Conservation (phyloP, 37 sponge, comb jelly and placozoan species). For the Theonella swinhoei region DNA sequence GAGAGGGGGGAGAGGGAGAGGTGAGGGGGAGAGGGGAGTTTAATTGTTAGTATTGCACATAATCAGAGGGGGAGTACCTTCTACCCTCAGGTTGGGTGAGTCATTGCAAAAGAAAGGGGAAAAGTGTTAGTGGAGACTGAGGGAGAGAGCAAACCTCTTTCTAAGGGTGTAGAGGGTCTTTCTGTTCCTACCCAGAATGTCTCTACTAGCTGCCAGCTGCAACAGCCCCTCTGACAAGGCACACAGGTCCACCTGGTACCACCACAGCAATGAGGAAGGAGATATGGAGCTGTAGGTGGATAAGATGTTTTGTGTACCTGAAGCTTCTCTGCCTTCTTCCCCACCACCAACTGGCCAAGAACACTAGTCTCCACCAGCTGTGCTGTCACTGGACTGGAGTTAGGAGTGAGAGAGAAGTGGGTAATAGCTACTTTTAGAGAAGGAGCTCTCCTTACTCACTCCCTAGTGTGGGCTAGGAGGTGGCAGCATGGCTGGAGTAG, state of each 20-base stretch:
- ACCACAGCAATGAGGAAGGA: no score
- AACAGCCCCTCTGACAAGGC: conserved; percentile 16
- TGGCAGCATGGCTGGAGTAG: background rate
- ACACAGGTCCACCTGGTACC: conserved; percentile 7
- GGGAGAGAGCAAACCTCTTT: no score
- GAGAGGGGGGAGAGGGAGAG: background rate
- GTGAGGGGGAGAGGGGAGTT: conserved; percentile 6
- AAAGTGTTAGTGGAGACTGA: no score
- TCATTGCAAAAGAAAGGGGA: no score
- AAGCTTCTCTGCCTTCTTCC: background rate
- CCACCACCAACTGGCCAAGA: background rate
- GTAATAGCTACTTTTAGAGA: no score
- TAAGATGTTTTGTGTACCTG: no score
- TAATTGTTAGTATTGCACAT: no score
- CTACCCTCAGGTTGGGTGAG: no score
- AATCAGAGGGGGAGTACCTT: no score
- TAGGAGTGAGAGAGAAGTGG: no score
- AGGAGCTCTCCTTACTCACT: background rate
- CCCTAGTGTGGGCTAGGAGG: background rate
- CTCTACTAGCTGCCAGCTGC: conserved; percentile 17
- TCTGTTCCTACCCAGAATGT: conserved; percentile 43
- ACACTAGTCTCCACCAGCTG: background rate
- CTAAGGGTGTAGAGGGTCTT: conserved; percentile 35
- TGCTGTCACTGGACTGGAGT: background rate
- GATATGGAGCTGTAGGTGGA: no score